Evolutionary conservation across 2,797 vertebrate genomes (phyloP).

Genomic region (Notolabrus celidotus): DNA sequence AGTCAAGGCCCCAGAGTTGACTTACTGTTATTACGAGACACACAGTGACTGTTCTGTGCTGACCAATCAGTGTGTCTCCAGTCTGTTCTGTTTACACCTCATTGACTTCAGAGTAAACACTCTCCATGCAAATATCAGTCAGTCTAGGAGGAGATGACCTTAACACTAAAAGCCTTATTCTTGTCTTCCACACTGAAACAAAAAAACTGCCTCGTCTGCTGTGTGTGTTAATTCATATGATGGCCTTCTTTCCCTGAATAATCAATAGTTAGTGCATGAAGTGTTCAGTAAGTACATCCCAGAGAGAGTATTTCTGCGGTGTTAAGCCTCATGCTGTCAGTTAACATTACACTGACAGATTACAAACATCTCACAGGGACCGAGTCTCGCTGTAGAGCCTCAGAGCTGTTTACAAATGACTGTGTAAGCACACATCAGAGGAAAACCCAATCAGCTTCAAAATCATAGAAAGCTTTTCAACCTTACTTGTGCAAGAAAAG

Average conservation of each 20-base stretch:
- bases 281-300: conserved; percentile 23
- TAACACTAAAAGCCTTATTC: neutral
- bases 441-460: neutral
- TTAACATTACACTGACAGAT: conserved; percentile 61
- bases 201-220: conserved; percentile 17
- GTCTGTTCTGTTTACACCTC: conserved; percentile 23
- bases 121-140: conserved; percentile 1
- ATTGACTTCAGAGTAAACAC: conserved; percentile 30
- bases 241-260: neutral
- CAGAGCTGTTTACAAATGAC: conserved; percentile 29
- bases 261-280: conserved; percentile 6
- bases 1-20: neutral
- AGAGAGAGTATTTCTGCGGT: conserved; percentile 42
- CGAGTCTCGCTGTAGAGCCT: conserved; percentile 1
- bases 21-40: conserved; percentile 31
- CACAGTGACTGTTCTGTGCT: conserved; percentile 3
- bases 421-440: neutral
- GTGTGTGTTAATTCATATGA: neutral
- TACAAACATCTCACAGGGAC: conserved; percentile 28
- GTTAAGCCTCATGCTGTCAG: conserved; percentile 62
- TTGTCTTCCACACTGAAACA: conserved; percentile 8
- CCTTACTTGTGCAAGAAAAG: neutral
- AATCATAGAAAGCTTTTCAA: neutral
- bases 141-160: neutral
- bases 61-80: conserved; percentile 13